phyloP scores from a whole-genome alignment of 2,888 invertebrate species.

The Erebia aethiops region DNA sequence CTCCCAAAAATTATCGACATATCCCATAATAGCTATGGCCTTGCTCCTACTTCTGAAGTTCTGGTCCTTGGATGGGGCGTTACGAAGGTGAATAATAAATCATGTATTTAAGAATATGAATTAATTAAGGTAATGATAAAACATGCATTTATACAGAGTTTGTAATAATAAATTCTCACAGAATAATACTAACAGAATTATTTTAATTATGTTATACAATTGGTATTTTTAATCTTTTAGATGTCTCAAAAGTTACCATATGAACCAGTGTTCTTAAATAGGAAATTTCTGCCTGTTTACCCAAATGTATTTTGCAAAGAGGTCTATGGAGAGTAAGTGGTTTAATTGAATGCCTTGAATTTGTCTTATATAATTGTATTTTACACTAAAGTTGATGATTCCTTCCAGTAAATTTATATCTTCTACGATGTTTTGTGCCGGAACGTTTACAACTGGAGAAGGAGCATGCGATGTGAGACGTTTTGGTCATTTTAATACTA shows the following conservation, averaged over 20 bases:
- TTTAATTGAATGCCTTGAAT: not conserved
- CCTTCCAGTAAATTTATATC: conserved; percentile 66
- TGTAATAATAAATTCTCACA: no score
- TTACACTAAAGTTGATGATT: conserved; percentile 12
- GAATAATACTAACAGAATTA: no score
- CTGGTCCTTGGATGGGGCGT: conserved; percentile 74
- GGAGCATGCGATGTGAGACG: conserved; percentile 71
- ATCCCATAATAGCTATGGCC: conserved; percentile 43
- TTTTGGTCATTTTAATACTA: not conserved
- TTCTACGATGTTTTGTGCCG: conserved; percentile 70
- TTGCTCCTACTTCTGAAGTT: conserved; percentile 62
- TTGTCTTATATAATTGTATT: not conserved
- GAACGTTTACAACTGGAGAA: conserved; percentile 72
- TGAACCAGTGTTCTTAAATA: conserved; percentile 69
- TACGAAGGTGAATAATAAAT: conserved; percentile 56
- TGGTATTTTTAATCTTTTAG: conserved; percentile 45
- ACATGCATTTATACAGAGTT: no score
- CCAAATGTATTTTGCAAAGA: conserved; percentile 71
- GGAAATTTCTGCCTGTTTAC: conserved; percentile 66
- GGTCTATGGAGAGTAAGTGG: conserved; percentile 70
- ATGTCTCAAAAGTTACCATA: conserved; percentile 63
- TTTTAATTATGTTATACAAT: not conserved
- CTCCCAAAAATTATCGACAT: conserved; percentile 63
- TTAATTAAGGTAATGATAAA: no score
- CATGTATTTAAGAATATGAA: no score